Percentiles rank a stretch among this genome's conserved stretches.
phyloP scores from a whole-genome alignment of 1,140 invertebrate species.

The Bemisia tabaci region DNA sequence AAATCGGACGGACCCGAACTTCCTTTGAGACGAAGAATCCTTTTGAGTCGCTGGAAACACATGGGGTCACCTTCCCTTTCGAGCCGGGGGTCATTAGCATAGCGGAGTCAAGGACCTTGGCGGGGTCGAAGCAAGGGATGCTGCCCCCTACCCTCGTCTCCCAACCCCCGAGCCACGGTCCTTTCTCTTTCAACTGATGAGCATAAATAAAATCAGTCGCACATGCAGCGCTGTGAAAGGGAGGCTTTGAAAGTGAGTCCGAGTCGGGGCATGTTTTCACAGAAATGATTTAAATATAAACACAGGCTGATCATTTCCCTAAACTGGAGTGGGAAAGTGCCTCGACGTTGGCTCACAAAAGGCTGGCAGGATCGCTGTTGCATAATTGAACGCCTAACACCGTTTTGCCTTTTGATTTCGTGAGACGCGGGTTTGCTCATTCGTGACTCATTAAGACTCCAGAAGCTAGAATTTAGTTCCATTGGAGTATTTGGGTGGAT shows the following conservation, averaged over 20 bases:
- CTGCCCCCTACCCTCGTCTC: not conserved
- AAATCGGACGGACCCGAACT: no score
- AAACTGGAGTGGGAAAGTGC: not conserved
- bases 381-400: no score
- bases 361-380: no score
- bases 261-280: not conserved
- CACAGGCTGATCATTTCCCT: not conserved
- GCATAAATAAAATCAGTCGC: not conserved
- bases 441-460: no score
- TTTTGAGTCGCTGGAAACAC: no score
- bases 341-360: no score
- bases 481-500: no score
- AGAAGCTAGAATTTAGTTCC: no score
- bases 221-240: not conserved
- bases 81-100: not conserved
- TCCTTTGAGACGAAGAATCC: no score
- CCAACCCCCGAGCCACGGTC: not conserved
- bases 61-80: not conserved
- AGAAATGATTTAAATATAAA: conserved; percentile 1
- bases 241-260: no score
- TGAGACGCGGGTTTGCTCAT: no score
- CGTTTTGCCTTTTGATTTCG: no score
- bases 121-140: not conserved
- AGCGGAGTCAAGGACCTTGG: not conserved
- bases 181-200: not conserved